Evolutionary conservation across 2,797 vertebrate genomes (phyloP).

Genomic region (Poecilia picta): DNA sequence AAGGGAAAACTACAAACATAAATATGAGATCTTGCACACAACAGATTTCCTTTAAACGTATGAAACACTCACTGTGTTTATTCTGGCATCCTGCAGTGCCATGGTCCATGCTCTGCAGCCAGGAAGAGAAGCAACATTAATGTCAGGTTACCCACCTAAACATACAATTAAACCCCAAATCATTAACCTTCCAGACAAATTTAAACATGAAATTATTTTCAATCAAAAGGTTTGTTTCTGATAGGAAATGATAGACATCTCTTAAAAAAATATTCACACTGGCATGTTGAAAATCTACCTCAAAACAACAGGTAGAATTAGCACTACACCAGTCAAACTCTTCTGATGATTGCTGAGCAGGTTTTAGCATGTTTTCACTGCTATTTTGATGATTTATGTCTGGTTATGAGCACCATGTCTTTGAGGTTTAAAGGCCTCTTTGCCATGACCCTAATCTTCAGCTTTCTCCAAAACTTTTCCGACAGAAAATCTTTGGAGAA

Average conservation of each 20-base stretch:
- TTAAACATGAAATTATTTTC: not conserved
- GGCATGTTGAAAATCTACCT: too few species aligned
- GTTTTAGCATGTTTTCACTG: not conserved
- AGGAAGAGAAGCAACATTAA: conserved; percentile 7
- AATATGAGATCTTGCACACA: not conserved
- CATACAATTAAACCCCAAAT: not conserved
- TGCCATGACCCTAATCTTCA: not conserved
- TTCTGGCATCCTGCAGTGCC: conserved; percentile 92
- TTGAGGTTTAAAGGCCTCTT: not conserved
- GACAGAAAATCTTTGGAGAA: not conserved
- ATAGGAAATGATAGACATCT: not conserved
- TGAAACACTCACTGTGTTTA: conserved; percentile 87
- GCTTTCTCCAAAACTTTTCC: not conserved
- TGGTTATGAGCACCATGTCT: not conserved
- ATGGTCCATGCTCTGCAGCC: conserved; percentile 91
- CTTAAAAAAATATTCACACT: not conserved
- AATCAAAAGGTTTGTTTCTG: not conserved
- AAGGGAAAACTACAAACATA: not conserved
- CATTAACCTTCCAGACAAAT: not conserved
- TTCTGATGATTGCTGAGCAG: too few species aligned
- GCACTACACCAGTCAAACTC: not conserved
- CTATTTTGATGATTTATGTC: not conserved
- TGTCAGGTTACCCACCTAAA: not conserved
- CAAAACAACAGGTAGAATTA: not conserved
- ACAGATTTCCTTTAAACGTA: not conserved